A percentile compares a stretch with the other conserved stretches of the same genome.
phyloP scores from a whole-genome alignment of 2,888 invertebrate species.

The Koerneria pararmatus region DNA sequence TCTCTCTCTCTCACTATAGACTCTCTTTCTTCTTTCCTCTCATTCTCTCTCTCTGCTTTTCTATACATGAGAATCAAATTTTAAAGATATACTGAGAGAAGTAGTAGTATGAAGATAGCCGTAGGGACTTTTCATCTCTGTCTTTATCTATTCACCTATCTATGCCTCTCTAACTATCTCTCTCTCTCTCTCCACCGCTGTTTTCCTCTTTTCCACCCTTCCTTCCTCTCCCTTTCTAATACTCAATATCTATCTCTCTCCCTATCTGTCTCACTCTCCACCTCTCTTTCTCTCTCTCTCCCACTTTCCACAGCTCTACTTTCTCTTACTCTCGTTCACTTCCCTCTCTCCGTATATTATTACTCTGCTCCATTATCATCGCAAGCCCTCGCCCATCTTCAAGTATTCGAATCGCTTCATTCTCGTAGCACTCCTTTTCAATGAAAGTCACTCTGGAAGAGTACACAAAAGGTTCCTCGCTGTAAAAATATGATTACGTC shows the following conservation, averaged over 20 bases:
- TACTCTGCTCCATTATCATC: no score
- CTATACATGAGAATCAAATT: conserved; percentile 6
- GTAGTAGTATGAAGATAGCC: not conserved
- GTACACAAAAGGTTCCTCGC: no score
- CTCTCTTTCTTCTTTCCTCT: not conserved
- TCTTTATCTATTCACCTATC: not conserved
- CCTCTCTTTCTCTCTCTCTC: conserved; percentile 18
- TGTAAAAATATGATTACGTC: no score
- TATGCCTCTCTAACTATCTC: not conserved
- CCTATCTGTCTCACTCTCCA: not conserved
- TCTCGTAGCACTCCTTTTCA: no score
- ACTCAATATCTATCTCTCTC: not conserved
- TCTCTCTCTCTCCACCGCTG: conserved; percentile 9
- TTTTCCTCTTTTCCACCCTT: not conserved
- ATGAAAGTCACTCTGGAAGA: no score
- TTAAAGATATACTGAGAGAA: not conserved
- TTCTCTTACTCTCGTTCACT: not conserved
- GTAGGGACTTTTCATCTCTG: no score
- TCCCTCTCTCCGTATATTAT: no score
- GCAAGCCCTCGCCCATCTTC: no score
- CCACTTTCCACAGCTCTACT: not conserved
- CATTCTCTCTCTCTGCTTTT: not conserved
- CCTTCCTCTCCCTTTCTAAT: not conserved
- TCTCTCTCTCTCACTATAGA: not conserved
- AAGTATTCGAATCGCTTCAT: no score